A percentile compares a stretch with the other conserved stretches of the same genome.
Evolutionary conservation across 2,797 vertebrate genomes (phyloP).

Genomic region (Parauchenoglanis punctatus): DNA sequence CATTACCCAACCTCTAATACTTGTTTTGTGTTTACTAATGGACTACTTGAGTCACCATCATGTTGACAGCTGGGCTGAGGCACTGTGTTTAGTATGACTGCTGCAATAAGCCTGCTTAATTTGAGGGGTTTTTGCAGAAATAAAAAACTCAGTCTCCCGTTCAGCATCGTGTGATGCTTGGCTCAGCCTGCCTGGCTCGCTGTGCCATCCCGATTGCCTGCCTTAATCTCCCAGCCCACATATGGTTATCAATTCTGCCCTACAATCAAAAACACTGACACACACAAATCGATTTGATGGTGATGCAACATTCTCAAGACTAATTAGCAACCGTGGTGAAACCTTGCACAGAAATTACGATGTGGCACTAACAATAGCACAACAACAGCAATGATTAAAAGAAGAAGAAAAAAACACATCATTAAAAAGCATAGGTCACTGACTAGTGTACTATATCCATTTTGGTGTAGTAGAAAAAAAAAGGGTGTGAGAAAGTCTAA

Average conservation of each 20-base stretch:
- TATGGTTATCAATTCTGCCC: constrained; percentile 48
- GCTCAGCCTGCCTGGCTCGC: constrained; percentile 33
- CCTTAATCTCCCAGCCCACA: constrained; percentile 49
- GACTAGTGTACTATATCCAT: neutral
- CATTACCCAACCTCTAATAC: neutral
- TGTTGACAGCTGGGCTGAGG: constrained; percentile 21
- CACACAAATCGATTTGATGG: constrained; percentile 43
- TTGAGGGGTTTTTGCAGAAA: constrained; percentile 22
- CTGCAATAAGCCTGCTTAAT: constrained; percentile 43
- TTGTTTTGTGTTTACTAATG: constrained; percentile 19
- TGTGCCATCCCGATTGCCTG: constrained; percentile 31
- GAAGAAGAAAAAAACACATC: neutral
- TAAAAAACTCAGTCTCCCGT: constrained; percentile 51
- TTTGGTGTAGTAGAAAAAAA: neutral
- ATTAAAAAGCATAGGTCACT: neutral
- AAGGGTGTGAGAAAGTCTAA: neutral
- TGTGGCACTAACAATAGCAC: constrained; percentile 18
- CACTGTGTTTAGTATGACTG: constrained; percentile 26
- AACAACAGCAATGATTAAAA: neutral
- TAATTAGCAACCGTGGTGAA: constrained; percentile 41
- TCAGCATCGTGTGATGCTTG: constrained; percentile 17
- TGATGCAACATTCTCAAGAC: constrained; percentile 32
- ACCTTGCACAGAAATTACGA: constrained; percentile 21
- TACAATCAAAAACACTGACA: constrained; percentile 46
- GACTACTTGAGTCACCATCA: constrained; percentile 8